phyloP scores from a whole-genome alignment of 2,113 vertebrate genomes.

The Centrocercus urophasianus region DNA sequence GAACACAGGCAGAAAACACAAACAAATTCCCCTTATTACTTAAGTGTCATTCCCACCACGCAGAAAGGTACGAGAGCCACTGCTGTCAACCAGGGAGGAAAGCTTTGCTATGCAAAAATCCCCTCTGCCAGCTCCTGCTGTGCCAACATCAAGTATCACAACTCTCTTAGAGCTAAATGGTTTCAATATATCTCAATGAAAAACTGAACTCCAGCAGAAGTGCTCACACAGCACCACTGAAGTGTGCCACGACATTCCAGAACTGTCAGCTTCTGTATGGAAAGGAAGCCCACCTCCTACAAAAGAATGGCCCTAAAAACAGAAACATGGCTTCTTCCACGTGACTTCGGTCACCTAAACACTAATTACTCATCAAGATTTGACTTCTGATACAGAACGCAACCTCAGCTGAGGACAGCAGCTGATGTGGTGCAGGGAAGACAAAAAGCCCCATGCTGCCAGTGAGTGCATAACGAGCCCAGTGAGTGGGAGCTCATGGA shows the following conservation, averaged over 20 bases:
- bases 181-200: constrained; percentile 6
- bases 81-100: not conserved
- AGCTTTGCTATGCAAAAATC: not conserved
- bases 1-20: not conserved
- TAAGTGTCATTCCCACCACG: not conserved
- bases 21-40: not conserved
- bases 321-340: not conserved
- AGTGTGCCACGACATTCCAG: not conserved
- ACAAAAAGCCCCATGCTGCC: not conserved
- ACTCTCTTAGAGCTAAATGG: not conserved
- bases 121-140: not conserved
- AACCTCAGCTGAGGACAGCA: not conserved
- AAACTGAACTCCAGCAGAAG: not conserved
- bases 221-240: not conserved
- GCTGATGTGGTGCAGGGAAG: not conserved
- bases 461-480: rapidly evolving
- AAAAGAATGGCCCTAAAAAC: rapidly evolving
- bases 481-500: not conserved
- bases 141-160: not conserved
- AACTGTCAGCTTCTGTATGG: not conserved
- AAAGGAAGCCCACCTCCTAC: rapidly evolving
- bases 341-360: not conserved
- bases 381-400: rapidly evolving
- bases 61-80: not conserved
- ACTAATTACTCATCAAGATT: not conserved